Evolutionary conservation across 2,888 invertebrate genomes (phyloP).

Genomic region (Plutella xylostella): DNA sequence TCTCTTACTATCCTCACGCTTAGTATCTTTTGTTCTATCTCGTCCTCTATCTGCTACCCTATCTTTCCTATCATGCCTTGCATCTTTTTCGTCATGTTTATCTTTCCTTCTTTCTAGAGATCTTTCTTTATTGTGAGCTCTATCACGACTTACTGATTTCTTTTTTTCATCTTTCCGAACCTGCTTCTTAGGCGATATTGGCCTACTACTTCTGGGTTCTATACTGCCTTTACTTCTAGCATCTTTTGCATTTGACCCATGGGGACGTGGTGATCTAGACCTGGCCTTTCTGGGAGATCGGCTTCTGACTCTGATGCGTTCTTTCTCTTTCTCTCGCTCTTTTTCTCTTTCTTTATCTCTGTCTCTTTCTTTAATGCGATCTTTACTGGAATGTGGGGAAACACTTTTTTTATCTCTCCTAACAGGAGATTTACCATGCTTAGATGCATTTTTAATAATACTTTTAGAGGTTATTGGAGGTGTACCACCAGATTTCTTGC

Average conservation of each 20-base stretch:
- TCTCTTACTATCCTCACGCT: conserved; percentile 64
- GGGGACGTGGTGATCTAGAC: conserved; percentile 53
- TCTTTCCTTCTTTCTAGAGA: conserved; percentile 62
- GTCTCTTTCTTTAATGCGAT: conserved; percentile 63
- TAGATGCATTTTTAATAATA: conserved; percentile 41
- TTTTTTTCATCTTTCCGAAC: conserved; percentile 50
- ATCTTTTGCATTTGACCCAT: conserved; percentile 51
- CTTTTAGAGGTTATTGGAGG: conserved; percentile 60
- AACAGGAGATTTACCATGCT: conserved; percentile 58
- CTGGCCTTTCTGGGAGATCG: conserved; percentile 58
- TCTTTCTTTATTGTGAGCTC: conserved; percentile 65
- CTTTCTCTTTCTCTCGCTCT: conserved; percentile 64
- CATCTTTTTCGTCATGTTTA: conserved; percentile 68
- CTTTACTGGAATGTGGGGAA: conserved; percentile 52
- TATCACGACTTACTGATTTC: conserved; percentile 53
- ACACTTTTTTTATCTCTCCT: conserved; percentile 54
- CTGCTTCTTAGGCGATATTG: conserved; percentile 61
- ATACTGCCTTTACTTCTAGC: conserved; percentile 56
- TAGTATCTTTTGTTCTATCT: conserved; percentile 67
- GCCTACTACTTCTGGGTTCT: conserved; percentile 58
- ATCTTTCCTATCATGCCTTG: conserved; percentile 76
- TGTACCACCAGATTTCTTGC: conserved; percentile 62
- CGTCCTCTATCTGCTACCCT: conserved; percentile 76
- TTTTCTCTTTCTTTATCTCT: conserved; percentile 58
- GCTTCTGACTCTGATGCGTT: conserved; percentile 58